These are phyloP conservation scores for Sabellastarte sp. DNA, from an alignment of 2,888 invertebrate genomes.

Conservation along the genomic window DNA sequence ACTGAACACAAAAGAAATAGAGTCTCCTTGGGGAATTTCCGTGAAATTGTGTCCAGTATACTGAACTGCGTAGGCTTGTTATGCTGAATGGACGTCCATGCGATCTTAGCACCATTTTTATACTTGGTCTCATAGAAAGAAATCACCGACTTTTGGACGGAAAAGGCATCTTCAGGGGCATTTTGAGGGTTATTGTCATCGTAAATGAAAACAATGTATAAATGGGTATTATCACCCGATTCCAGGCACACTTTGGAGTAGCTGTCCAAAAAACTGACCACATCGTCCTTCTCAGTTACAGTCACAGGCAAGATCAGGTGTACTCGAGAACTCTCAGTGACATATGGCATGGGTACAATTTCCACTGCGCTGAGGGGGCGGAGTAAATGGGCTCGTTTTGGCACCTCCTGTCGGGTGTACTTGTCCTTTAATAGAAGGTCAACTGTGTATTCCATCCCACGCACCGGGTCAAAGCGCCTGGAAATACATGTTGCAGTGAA, in stretches of 20 bases:
- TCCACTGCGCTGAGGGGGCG: slow-evolving; percentile 85
- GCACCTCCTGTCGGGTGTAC: slow-evolving; percentile 25
- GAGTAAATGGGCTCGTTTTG: slow-evolving; percentile 72
- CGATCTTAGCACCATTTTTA: slow-evolving; percentile 68
- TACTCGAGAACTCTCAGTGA: slow-evolving; percentile 86
- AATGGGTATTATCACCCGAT: slow-evolving; percentile 75
- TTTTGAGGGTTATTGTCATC: slow-evolving; percentile 17
- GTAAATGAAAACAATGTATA: slow-evolving; percentile 71
- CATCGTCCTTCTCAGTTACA: slow-evolving; percentile 62
- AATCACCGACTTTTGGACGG: slow-evolving; percentile 68
- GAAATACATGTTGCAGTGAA: too few relatives aligned
- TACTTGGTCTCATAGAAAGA: slow-evolving; percentile 67
- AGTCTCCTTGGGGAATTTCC: slow-evolving; percentile 70
- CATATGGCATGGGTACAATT: slow-evolving; percentile 88
- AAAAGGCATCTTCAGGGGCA: slow-evolving; percentile 60
- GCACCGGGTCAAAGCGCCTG: slow-evolving; percentile 73
- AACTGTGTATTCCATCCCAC: slow-evolving; percentile 82
- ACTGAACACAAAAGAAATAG: slow-evolving; percentile 44
- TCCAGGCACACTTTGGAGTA: slow-evolving; percentile 75
- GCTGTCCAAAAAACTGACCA: slow-evolving; percentile 70
- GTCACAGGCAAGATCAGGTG: slow-evolving; percentile 74
- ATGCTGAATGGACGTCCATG: slow-evolving; percentile 59
- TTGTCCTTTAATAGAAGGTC: slow-evolving; percentile 62
- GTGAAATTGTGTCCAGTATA: slow-evolving; percentile 70
- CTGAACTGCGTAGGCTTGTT: slow-evolving; percentile 62